Base-by-base conservation (phyloP, 2,113 vertebrate species). In the Cnemophilus loriae region DNA sequence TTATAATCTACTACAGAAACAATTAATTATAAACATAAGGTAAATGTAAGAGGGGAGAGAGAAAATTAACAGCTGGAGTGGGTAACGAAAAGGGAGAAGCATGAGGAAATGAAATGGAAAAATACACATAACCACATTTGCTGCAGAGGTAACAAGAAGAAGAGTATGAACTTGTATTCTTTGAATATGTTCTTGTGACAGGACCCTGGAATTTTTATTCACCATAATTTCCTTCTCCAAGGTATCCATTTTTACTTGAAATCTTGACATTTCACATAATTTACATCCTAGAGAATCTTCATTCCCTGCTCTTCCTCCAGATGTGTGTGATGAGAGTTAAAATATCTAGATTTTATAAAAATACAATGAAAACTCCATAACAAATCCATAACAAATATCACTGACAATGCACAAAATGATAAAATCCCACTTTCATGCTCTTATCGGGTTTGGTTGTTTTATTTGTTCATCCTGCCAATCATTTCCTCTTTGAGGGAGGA, bases 1-100 rank as follows among this genome's bases (percentile, higher is more conserved):
- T 82, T 39, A 56, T 30, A 67, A 17, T 39, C 64, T 84, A 32
- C 42, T 77, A n/a, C 50, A 92, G 83, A 74, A 55, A n/a, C 37
- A 76, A 69, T 87, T 94, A 68, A 49, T 93, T 85, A 69, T 59
- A 60, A 82, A 39, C 47, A 86, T 46, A 81, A 90, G 78, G 37
- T 22, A 23, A 44, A 93, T 24, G 27, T 42, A 70, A 73, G 41
- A 76, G 13, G 15, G 27, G 33, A 73, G 49, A 65, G 20, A 59
- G 52, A 77, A 90, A 95, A 84, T 35, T 42, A 93, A 74, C 64
- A 90, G 60, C 73, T 90, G 64, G 42, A 90, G 27, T 57, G 63
- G 47, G 46, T 53, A 56, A 22, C 5, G 20, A 52, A 71, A 83
- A 67, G 47, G 67, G 55, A 50, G 55, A 65, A 67, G 35, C 0